Conservation (phyloP, 2,797 vertebrate species). For the Sebastes flavidus region DNA sequence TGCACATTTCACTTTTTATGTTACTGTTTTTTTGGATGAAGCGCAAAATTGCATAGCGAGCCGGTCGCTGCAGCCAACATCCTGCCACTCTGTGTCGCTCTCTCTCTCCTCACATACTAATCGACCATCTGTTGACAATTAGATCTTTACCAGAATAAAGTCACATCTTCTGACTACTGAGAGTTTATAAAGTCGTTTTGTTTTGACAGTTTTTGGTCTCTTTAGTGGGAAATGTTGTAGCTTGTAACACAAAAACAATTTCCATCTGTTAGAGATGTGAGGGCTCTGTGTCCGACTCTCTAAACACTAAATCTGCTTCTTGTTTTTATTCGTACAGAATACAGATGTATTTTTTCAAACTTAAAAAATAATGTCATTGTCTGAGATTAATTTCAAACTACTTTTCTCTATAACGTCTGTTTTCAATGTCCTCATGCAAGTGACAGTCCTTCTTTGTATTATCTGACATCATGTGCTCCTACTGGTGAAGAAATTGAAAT, state of each 20-base stretch:
- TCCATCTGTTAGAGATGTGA: not conserved
- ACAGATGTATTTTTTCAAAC: not conserved
- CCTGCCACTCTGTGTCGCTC: not conserved
- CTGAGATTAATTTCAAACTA: not conserved
- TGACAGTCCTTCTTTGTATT: not conserved
- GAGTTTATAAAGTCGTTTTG: not conserved
- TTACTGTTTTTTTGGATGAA: not conserved
- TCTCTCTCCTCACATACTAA: not conserved
- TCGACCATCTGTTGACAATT: slow-evolving; percentile 29
- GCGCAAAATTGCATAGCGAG: not conserved
- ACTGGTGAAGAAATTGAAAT: not conserved
- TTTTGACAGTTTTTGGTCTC: not conserved
- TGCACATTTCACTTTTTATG: not conserved
- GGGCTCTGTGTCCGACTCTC: not conserved
- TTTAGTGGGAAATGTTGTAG: not conserved
- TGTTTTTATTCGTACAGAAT: not conserved
- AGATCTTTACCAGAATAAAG: not conserved
- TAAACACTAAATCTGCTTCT: not conserved
- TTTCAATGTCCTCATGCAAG: not conserved
- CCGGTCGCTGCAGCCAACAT: not conserved
- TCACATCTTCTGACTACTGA: not conserved
- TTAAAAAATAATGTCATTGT: not conserved
- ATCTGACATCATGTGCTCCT: not conserved
- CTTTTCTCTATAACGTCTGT: not conserved
- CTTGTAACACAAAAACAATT: not conserved